A percentile compares a stretch with the other conserved stretches of the same genome.
phyloP scores from a whole-genome alignment of 2,113 vertebrate species.

The Ramphastos sulfuratus region DNA sequence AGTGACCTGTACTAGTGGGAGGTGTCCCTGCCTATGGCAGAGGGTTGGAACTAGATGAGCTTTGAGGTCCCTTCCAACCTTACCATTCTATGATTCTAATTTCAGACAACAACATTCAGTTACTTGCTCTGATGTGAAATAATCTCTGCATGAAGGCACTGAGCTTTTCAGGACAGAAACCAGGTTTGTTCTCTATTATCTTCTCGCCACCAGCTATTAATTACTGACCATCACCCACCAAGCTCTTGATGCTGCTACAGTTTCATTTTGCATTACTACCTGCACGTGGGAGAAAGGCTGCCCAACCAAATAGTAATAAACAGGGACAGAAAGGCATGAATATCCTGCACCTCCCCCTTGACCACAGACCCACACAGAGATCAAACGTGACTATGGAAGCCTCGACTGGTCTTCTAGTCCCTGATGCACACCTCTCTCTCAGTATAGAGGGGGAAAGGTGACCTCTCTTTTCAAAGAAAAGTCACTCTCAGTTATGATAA shows the following conservation, averaged over 20 bases:
- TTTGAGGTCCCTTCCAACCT: no score
- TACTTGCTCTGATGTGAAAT: neutral
- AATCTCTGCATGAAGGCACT: neutral
- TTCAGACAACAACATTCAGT: neutral
- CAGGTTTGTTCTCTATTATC: neutral
- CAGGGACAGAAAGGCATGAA: neutral
- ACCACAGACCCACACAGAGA: no score
- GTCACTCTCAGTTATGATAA: neutral
- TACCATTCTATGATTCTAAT: neutral
- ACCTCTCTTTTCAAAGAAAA: neutral
- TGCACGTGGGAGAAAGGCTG: accelerated
- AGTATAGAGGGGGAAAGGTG: neutral
- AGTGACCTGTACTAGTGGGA: no score
- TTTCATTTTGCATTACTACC: neutral
- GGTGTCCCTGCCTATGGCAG: no score
- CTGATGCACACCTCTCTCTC: neutral
- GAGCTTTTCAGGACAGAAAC: neutral
- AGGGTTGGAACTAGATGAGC: no score
- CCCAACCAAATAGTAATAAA: neutral
- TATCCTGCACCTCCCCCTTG: neutral
- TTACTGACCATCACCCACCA: accelerated
- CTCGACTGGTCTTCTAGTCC: neutral
- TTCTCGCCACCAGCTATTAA: neutral
- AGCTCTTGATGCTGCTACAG: neutral
- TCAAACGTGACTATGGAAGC: neutral